These are phyloP conservation scores for Hanleya hanleyi DNA, from an alignment of 2,888 invertebrate species.

Conservation along the genomic window DNA sequence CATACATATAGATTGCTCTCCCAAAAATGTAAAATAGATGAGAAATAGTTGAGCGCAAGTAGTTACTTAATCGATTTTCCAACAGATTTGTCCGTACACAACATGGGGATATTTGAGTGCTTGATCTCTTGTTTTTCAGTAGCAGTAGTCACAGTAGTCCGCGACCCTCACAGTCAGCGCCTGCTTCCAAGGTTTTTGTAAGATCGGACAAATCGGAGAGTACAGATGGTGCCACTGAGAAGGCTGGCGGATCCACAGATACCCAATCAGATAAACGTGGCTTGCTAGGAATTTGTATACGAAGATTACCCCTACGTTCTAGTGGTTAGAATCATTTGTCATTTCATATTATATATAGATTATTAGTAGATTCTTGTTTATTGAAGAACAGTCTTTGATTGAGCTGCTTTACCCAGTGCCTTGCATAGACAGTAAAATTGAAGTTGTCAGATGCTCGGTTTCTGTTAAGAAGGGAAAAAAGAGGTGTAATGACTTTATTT, in stretches of 20 bases:
- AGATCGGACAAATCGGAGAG: background rate
- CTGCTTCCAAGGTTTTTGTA: background rate
- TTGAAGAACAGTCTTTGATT: too few species aligned
- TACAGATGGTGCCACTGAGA: background rate
- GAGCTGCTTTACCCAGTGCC: too few species aligned
- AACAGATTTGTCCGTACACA: background rate
- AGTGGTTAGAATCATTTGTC: too few species aligned
- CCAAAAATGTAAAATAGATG: too few species aligned
- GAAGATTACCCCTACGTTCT: constrained; percentile 65
- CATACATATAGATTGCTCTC: too few species aligned
- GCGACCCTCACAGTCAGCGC: constrained; percentile 28
- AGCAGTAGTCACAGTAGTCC: constrained; percentile 44
- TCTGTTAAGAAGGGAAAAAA: too few species aligned
- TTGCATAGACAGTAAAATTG: too few species aligned
- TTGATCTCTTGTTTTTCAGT: constrained; percentile 32
- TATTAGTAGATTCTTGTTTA: too few species aligned
- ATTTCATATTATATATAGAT: too few species aligned
- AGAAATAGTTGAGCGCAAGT: too few species aligned
- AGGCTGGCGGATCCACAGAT: constrained; percentile 12
- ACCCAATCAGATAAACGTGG: constrained; percentile 48
- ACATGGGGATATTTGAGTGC: background rate
- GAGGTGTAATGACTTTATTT: too few species aligned
- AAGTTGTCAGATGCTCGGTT: too few species aligned
- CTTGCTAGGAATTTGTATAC: constrained; percentile 65
- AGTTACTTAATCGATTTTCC: background rate